Evolutionary conservation across 2,113 vertebrate genomes (phyloP), one percentile per base, ranked within the genome.

Genomic region (Microcebus tavaratra): DNA sequence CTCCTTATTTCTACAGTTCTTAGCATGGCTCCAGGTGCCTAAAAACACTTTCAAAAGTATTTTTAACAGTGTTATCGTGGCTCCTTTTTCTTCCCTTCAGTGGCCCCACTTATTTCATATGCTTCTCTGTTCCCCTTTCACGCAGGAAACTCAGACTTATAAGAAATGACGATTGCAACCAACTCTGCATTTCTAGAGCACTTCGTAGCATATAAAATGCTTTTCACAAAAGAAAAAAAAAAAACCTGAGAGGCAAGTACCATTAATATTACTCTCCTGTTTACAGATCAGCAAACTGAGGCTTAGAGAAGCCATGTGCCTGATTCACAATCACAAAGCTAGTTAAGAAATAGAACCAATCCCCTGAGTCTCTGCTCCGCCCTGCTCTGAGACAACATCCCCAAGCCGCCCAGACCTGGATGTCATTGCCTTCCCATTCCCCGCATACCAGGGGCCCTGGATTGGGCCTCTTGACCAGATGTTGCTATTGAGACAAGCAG

Each of bases 401-500:
- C 61, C 70, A 25, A 6, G 42, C 50, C 29, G 4, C 68, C 76
- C 61, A 42, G 78, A 87, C 81, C 84, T 25, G 25, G 48, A 87
- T 7, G 11, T 72, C 53, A 29, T 1, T 5, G 23, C 3, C 59
- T 45, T 65, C 80, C 83, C 45, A 53, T 78, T 87, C 68, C 75
- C 61, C 7, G 0, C 42, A 86, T 95, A 53, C 48, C 81, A 82
- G 55, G 36, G 67, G 53, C 65, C 93, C 65, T n/a, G 34, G 34
- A 65, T 63, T 3, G 29, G 61, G 61, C 81, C 78, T 96, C 93
- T 82, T 11, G 67, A 82, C 78, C 86, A 97, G 85, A 95, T 94
- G 94, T 91, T 68, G 78, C 95, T 93, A 29, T 36, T 57, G 72
- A 88, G 67, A 91, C 65, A 50, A 73, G 94, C 95, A 95, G 55